Percentiles rank a stretch among this genome's conserved stretches.
These are phyloP conservation scores for Drosophila sucinea DNA, from an alignment of 1,140 invertebrate species.

Conservation along the genomic window DNA sequence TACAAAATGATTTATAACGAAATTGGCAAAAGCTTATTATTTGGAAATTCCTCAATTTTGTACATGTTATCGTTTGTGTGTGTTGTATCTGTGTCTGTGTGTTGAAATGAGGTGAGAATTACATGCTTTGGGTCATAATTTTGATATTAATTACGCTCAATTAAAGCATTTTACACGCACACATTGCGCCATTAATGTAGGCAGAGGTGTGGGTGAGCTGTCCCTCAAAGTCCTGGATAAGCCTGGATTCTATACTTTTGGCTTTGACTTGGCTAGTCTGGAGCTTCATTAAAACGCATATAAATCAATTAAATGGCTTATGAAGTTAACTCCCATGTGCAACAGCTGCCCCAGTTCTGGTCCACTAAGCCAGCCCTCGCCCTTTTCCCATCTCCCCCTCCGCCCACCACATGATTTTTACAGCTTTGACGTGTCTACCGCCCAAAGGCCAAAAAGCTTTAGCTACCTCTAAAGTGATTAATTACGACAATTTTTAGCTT, in stretches of 20 bases:
- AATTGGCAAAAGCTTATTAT: not conserved
- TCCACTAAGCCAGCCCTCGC: not conserved
- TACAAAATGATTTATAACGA: not conserved
- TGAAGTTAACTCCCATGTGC: conserved; percentile 37
- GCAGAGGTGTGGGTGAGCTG: not conserved
- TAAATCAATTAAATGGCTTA: conserved; percentile 70
- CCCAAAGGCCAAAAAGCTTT: conserved; percentile 13
- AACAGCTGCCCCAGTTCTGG: conserved; percentile 6
- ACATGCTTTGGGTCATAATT: conserved; percentile 32
- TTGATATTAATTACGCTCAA: conserved; percentile 58
- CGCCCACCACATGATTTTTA: conserved; percentile 44
- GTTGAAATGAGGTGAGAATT: conserved; percentile 19
- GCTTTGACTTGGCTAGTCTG: conserved; percentile 15
- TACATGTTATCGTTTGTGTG: too few relatives aligned
- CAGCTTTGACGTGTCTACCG: conserved; percentile 19
- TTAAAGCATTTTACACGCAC: conserved; percentile 61
- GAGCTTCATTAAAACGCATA: conserved; percentile 60
- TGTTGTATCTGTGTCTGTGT: not conserved
- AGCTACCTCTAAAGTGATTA: conserved; percentile 50
- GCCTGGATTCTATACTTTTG: not conserved
- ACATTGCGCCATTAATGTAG: not conserved
- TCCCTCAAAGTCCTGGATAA: conserved; percentile 4
- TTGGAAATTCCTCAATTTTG: not conserved
- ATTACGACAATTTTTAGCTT: conserved; percentile 43
- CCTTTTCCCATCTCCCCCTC: not conserved